Percentiles rank a stretch among this genome's conserved stretches.
These are phyloP conservation scores for Gasterosteus nipponicus DNA, from an alignment of 2,113 vertebrate species.

Conservation along the genomic window DNA sequence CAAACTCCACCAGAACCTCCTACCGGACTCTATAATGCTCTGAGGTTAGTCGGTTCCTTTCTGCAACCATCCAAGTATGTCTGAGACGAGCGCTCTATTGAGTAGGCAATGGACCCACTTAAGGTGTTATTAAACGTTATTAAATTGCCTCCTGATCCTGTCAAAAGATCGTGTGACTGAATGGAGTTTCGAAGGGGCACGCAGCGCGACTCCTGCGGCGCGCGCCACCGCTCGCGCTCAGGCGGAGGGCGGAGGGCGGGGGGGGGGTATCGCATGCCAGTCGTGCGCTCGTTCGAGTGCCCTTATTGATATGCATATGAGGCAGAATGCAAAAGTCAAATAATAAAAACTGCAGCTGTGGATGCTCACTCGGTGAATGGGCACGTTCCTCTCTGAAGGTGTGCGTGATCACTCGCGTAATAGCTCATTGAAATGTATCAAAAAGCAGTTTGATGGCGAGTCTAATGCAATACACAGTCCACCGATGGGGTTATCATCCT, in stretches of 20 bases:
- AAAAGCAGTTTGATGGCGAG: background rate
- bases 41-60: background rate
- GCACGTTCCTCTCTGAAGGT: background rate
- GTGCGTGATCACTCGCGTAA: background rate
- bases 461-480: constrained; percentile 32
- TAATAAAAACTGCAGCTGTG: constrained; percentile 44
- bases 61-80: background rate
- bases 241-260: background rate
- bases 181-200: constrained; percentile 34
- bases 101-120: background rate
- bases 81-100: background rate
- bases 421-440: background rate
- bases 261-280: constrained; percentile 34
- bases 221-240: background rate
- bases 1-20: background rate
- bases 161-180: constrained; percentile 15
- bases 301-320: constrained; percentile 58
- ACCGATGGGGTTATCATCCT: constrained; percentile 34
- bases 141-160: background rate
- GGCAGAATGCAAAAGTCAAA: constrained; percentile 8
- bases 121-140: background rate
- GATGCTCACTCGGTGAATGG: constrained; percentile 4
- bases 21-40: background rate
- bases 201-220: constrained; percentile 36
- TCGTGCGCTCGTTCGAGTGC: constrained; percentile 12